Evolutionary conservation across 2,113 vertebrate species (phyloP), one percentile per base, ranked within the genome.

Genomic region (Hystrix brachyura): DNA sequence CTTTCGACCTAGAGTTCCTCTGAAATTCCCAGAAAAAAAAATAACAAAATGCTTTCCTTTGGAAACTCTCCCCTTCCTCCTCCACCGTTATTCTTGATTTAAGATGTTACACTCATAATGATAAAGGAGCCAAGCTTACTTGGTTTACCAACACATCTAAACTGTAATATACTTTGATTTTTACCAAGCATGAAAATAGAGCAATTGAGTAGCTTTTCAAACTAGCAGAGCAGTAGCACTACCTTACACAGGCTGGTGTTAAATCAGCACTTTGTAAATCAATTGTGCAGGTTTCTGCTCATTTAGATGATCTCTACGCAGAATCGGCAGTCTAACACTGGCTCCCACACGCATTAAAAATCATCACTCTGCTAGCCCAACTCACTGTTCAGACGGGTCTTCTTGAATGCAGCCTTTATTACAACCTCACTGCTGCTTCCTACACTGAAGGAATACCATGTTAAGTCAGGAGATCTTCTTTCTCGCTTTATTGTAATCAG

Each of bases 401-500:
- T 88, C 97, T 97, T 74, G 97, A 98, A 97, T 95, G 64, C 93
- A 98, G 98, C 65, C 94, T 95, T 88, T 97, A 98, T 97, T 94
- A 97, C 81, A n/a, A 98, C 87, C 92, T 95, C 98, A 67, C 64
- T 96, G 98, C 97, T 91, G 95, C 93, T 96, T 95, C 94, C 94
- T 96, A 97, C 71, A 78, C 67, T 23, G 2, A 5, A 29, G 94
- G 92, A 97, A 98, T 3, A 59, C 78, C 97, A 94, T 67, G 96
- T 95, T 87, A 97, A 90, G 92, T 92, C 94, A 90, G 89, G 79
- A 93, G 43, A 74, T 92, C 92, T 97, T 97, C 96, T 85, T 98
- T 98, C 97, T 86, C 0, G 25, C 78, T 84, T 97, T 95, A 94
- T 95, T 96, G 5, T 97, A 97, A 95, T 67, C 86, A 92, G 97